Evolutionary conservation across 2,797 vertebrate species (phyloP).

Genomic region (Cynopterus sphinx): DNA sequence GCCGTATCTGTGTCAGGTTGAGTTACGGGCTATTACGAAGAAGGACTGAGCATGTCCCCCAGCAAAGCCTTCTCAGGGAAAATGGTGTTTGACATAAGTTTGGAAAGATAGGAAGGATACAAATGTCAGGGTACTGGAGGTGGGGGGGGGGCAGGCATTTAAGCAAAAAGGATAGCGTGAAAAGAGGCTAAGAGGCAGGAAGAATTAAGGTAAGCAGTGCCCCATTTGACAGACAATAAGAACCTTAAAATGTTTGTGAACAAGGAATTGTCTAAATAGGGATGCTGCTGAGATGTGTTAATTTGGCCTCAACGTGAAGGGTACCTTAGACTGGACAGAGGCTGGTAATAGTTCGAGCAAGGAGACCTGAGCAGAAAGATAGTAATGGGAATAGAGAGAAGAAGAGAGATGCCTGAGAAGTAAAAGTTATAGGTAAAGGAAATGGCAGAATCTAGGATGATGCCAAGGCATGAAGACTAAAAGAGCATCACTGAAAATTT

Average conservation of each 20-base stretch:
- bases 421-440: not conserved
- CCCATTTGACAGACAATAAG: not conserved
- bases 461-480: not conserved
- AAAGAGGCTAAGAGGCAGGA: not conserved
- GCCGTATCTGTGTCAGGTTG: not conserved
- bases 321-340: not conserved
- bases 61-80: not conserved
- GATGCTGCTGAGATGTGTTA: not conserved
- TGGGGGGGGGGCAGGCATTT: not conserved
- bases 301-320: not conserved
- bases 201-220: not conserved
- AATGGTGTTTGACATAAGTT: not conserved
- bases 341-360: not conserved
- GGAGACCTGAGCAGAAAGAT: not conserved
- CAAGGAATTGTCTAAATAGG: not conserved
- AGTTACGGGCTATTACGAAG: not conserved
- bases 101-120: not conserved
- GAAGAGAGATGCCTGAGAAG: not conserved
- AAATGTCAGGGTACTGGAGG: not conserved
- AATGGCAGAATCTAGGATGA: slow-evolving; percentile 32
- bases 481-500: slow-evolving; percentile 49
- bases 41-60: not conserved
- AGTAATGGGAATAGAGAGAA: not conserved
- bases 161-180: not conserved
- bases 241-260: not conserved